Evolutionary conservation across 2,888 invertebrate genomes (phyloP), one percentile per base, ranked within the genome.

Genomic region (Hedya salicella): DNA sequence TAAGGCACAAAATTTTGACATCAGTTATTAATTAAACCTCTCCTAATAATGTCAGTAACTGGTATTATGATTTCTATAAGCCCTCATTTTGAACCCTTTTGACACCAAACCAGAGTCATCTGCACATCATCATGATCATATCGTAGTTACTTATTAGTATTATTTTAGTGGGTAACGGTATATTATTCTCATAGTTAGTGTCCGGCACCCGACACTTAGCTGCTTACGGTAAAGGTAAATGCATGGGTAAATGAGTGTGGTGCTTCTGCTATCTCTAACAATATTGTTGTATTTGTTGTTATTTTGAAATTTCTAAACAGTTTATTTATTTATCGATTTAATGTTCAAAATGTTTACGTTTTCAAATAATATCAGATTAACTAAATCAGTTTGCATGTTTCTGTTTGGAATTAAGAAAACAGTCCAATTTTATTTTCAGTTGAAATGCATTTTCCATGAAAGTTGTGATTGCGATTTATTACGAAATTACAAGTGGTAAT

Each of bases 201-300:
- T 76, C 85, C 85, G 74, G 70, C 79, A 78, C 75, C 76, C 85
- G 78, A 81, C 85, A 85, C 80, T 77, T 81, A 85, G 86, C 87
- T 75, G 87, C 88, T 89, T 85, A 80, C 77, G 90, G 90, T 89
- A 76, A 89, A 90, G 92, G 92, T 91, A 91, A 83, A 78, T 87
- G 92, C 92, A 91, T 91, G 91, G 71, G 76, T 87, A 91, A 91
- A 91, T 91, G 91, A 71, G 76, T 78, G 81, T 72, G 73, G 83
- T 79, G 88, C 85, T 91, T 89, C 79, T 71, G 57, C 70, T 80
- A 78, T 82, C 69, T 57, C 48, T 79, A 75, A 75, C 71, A 70
- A 76, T 76, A 78, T 74, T 69, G 67, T 50, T 49, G 46, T 67
- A 63, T 73, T 53, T 71, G 59, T 68, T 67, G 48, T 60, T 39